Evolutionary conservation across 2,797 vertebrate species (phyloP), one percentile per base, ranked within the genome.

Genomic region (Craterocephalus amniculus): DNA sequence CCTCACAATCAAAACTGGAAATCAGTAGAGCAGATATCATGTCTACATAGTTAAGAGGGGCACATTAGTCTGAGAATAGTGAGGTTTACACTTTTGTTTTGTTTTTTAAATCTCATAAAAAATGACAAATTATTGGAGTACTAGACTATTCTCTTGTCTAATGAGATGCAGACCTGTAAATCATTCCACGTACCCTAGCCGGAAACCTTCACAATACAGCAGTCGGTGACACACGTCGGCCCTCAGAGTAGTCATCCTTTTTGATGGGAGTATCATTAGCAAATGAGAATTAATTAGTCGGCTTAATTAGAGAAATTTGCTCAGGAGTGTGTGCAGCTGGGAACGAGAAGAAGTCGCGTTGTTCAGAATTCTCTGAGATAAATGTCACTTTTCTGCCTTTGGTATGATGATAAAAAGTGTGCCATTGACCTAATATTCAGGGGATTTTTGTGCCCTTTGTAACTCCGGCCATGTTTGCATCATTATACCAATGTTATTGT

Each of bases 201-300:
- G 66, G 74, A 87, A 89, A 86, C 78, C 62, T 64, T 80, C 65
- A 51, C 67, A 80, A 58, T 70, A 34, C 57, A n/a, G 79, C 49
- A 14, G 54, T 64, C 20, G 49, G 71, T 78, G 65, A 70, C 66
- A 72, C 69, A 62, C 54, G 59, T 86, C 58, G 29, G 78, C 77
- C 78, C 59, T 72, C 80, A 72, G 82, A 87, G 77, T 61, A 36
- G 67, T 81, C 74, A 74, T 74, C 69, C 65, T 76, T 83, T 84
- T 62, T 78, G 80, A 88, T 83, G 78, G 72, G 79, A 82, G 71
- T 59, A 49, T 78, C 74, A 87, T 91, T 88, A 86, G 83, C 79
- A 81, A 91, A 92, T 90, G 84, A 89, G 77, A 89, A 92, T 92
- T 88, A 91, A 94, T 94, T 91, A 92, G 62, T 66, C 7, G 4